Conservation (phyloP, 1,140 invertebrate species). For the Lepidurus apus region DNA sequence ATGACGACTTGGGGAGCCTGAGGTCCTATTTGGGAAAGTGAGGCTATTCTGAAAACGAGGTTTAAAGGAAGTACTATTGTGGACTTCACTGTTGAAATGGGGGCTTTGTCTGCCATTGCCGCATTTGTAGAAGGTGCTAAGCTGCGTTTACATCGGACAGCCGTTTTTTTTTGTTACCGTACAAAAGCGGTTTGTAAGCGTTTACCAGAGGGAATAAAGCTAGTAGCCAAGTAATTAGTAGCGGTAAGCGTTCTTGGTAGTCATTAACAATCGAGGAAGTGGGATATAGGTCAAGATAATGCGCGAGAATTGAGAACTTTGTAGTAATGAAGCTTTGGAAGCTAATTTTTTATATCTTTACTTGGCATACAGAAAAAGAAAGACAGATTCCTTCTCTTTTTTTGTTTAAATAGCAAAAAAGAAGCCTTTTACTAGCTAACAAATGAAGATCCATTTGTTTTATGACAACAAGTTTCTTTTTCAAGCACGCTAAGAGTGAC, state of each 20-base stretch:
- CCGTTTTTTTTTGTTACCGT: background rate
- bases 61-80: too few species aligned
- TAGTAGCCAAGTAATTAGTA: constrained; percentile 14
- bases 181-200: background rate
- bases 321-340: background rate
- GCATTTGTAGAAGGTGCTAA: background rate
- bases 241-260: background rate
- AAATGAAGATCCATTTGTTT: too few species aligned
- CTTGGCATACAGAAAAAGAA: background rate
- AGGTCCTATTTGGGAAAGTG: too few species aligned
- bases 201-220: background rate
- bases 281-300: constrained; percentile 3
- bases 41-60: too few species aligned
- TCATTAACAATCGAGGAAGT: constrained; percentile 14
- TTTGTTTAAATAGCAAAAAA: too few species aligned
- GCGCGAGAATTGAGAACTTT: background rate
- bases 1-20: too few species aligned
- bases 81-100: too few species aligned
- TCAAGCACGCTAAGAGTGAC: too few species aligned
- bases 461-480: too few species aligned
- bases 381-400: background rate
- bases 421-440: too few species aligned
- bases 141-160: background rate
- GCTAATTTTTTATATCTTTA: background rate
- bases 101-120: too few species aligned